Percentiles rank a stretch among this genome's conserved stretches.
Evolutionary conservation across 2,797 vertebrate species (phyloP).

Genomic region (Yasuhikotakia modesta): DNA sequence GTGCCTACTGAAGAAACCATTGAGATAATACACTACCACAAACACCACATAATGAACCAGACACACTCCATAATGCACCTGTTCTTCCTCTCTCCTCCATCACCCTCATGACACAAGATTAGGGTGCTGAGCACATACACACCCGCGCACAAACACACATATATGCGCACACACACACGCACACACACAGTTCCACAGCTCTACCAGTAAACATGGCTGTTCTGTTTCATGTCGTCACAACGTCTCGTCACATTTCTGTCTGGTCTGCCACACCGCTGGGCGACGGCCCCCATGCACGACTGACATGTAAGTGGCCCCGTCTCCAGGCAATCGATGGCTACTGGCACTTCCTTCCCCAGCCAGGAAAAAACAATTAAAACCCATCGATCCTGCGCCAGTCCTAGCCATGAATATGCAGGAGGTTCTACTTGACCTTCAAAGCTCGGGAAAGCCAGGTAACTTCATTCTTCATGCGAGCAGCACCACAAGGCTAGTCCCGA

Average conservation of each 20-base stretch:
- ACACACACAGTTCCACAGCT: constrained; percentile 39
- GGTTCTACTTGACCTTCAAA: constrained; percentile 98
- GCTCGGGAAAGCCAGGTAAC: constrained; percentile 84
- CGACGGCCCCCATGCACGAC: constrained; percentile 51
- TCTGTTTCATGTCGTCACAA: constrained; percentile 79
- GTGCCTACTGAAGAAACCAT: constrained; percentile 45
- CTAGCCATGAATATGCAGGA: constrained; percentile 97
- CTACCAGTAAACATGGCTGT: constrained; percentile 73
- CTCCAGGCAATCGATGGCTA: constrained; percentile 88
- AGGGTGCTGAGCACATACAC: constrained; percentile 42
- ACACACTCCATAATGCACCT: constrained; percentile 58
- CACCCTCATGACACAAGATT: constrained; percentile 59
- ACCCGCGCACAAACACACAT: constrained; percentile 22
- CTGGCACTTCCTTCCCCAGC: constrained; percentile 96
- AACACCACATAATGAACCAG: constrained; percentile 58
- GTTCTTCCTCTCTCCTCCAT: constrained; percentile 53
- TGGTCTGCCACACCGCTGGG: constrained; percentile 73
- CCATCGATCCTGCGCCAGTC: constrained; percentile 87
- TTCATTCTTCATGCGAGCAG: constrained; percentile 79
- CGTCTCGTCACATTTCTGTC: constrained; percentile 84
- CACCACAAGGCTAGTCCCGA: constrained; percentile 61
- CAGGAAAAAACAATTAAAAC: constrained; percentile 99
- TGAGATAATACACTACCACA: constrained; percentile 60
- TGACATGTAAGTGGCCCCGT: constrained; percentile 70
- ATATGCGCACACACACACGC: constrained; percentile 26